Evolutionary conservation across 1,140 invertebrate species (phyloP), one percentile per base, ranked within the genome.

Genomic region (Bactericera cockerelli): DNA sequence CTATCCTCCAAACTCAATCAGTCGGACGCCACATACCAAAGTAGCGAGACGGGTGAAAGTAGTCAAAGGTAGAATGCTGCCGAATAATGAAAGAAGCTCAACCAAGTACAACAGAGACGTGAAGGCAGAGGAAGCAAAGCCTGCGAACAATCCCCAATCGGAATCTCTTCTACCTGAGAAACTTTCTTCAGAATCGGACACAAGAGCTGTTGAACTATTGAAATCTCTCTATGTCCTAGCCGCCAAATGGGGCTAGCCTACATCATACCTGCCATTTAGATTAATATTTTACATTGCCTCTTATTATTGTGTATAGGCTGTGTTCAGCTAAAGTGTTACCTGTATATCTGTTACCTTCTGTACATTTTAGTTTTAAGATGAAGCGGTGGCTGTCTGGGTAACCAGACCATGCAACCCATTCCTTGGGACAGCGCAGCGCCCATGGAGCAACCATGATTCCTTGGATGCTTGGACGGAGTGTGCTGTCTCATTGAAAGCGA

Each of bases 171-270:
- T 19, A 36, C 60, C 16, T 14, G 49, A n/a, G 49, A 38, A 49
- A 26, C 26, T 16, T 14, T 62, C 61, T 4, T 38, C 58, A 11
- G 66, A 67, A 60, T 81, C 86, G 11, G 86, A 89, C 67, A 79
- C 77, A 2, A 77, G 87, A 69, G 86, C 86, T 1, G 72, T 89
- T 60, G 86, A 89, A 70, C 73, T 89, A 63, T 76, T 89, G 64
- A 82, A 84, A 71, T 86, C 86, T 60, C 74, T 89, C 56, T 89
- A 89, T 71, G 81, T 81, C 58, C 81, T 89, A 67, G 86, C 87
- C 49, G 83, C 86, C 13, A 81, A 82, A 72, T 88, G 82, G 79
- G 82, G 81, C 65, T 77, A 61, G 26, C n/a, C n/a, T n/a, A n/a
- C n/a, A 26, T 2, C 6, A 14, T 24, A 26, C 13, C 25, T 26